phyloP scores from a whole-genome alignment of 2,888 invertebrate species.

The Machimus rusticus region DNA sequence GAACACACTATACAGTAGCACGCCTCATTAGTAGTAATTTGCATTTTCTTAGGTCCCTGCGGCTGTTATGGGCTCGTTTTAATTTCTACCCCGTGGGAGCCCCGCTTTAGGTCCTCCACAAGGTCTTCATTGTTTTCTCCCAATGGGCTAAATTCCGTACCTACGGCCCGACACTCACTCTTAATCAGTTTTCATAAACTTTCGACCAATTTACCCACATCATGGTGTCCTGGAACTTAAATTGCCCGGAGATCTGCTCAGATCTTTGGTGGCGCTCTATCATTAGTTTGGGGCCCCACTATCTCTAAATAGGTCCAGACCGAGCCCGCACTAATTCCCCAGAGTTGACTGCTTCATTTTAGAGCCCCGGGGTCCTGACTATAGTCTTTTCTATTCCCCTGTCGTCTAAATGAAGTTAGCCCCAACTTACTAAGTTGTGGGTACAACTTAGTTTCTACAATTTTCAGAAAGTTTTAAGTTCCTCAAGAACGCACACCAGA shows the following conservation, averaged over 20 bases:
- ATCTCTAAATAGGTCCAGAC: neutral
- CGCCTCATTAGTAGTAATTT: conserved; percentile 14
- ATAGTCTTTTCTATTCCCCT: neutral
- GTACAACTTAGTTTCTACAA: neutral
- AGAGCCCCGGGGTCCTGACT: neutral
- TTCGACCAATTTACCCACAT: conserved; percentile 7
- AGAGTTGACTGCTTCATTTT: neutral
- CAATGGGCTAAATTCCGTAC: neutral
- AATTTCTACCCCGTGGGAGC: neutral
- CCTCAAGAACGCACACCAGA: neutral
- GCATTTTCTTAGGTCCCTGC: neutral
- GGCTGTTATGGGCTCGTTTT: neutral
- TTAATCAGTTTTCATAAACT: conserved; percentile 19
- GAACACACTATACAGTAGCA: neutral
- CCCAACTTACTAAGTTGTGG: neutral
- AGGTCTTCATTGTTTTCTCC: neutral
- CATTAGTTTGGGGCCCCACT: neutral
- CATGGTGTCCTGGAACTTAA: neutral
- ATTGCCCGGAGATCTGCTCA: neutral
- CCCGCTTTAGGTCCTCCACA: neutral
- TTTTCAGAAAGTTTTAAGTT: neutral
- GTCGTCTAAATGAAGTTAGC: neutral
- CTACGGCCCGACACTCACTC: neutral
- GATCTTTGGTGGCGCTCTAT: neutral
- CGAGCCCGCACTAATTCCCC: neutral